Conservation (phyloP, 2,797 vertebrate species). For the Gadopsis marmoratus region DNA sequence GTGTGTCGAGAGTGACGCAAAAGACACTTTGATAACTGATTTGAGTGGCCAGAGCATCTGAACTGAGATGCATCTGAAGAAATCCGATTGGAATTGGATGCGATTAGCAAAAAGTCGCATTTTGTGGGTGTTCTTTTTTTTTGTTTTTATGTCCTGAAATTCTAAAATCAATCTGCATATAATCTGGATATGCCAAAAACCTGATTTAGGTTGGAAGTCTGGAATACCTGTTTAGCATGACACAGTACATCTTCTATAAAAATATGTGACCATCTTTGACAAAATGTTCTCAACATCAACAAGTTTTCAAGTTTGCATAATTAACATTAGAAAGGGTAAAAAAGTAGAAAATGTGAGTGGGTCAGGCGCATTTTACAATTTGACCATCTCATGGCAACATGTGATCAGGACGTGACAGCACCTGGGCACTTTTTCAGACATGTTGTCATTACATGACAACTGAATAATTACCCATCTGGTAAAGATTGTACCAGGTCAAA, state of each 20-base stretch:
- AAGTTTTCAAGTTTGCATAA: slow-evolving; percentile 21
- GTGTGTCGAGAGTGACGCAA: too few relatives aligned
- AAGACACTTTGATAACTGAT: too few relatives aligned
- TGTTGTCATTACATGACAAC: neutral
- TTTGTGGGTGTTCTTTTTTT: too few relatives aligned
- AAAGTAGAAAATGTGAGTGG: neutral
- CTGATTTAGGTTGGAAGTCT: too few relatives aligned
- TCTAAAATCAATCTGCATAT: too few relatives aligned
- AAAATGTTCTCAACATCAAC: too few relatives aligned
- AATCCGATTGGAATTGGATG: too few relatives aligned
- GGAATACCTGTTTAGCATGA: neutral
- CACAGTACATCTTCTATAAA: neutral
- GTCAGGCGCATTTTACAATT: neutral
- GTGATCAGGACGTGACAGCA: neutral
- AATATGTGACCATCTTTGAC: neutral
- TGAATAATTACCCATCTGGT: neutral
- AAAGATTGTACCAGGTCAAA: neutral
- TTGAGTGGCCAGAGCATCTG: too few relatives aligned
- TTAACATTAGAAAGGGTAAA: neutral
- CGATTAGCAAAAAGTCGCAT: too few relatives aligned
- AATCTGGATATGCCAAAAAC: too few relatives aligned
- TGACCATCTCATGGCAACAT: neutral
- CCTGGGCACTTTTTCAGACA: neutral
- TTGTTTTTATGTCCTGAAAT: too few relatives aligned
- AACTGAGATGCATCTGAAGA: too few relatives aligned